A percentile compares a stretch with the other conserved stretches of the same genome.
phyloP scores from a whole-genome alignment of 2,113 vertebrate species.

The Suricata suricatta region DNA sequence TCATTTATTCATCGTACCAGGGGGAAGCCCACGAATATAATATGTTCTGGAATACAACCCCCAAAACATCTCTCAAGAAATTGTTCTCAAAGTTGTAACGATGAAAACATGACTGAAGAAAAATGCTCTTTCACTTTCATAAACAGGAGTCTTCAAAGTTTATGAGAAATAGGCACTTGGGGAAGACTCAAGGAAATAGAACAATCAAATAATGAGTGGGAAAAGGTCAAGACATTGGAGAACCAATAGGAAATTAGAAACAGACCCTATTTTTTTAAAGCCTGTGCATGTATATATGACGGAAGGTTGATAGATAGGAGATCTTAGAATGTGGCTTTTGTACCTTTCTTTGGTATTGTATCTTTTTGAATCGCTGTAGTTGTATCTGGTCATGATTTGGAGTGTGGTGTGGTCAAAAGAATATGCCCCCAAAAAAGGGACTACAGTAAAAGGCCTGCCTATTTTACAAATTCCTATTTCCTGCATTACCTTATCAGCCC shows the following conservation, averaged over 20 bases:
- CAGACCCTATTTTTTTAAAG: not conserved
- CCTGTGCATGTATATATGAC: not conserved
- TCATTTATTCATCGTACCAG: conserved; percentile 32
- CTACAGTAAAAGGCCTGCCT: not conserved
- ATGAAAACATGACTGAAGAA: conserved; percentile 24
- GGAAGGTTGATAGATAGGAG: not conserved
- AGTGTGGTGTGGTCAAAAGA: not conserved
- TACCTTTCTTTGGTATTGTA: not conserved
- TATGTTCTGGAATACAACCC: conserved; percentile 55
- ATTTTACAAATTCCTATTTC: not conserved
- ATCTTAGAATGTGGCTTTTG: not conserved
- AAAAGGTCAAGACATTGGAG: conserved; percentile 3
- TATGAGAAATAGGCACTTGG: conserved; percentile 37
- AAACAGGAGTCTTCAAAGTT: conserved; percentile 43
- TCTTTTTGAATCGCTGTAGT: not conserved
- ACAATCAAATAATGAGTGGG: conserved; percentile 32
- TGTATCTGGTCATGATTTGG: conserved; percentile 25
- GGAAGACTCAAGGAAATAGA: not conserved
- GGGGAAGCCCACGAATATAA: conserved; percentile 36
- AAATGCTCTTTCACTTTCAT: conserved; percentile 61
- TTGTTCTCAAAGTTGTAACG: conserved; percentile 50
- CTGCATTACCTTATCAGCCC: not conserved
- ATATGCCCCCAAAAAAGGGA: not conserved
- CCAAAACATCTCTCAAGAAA: conserved; percentile 60
- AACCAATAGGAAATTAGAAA: not conserved